Conservation (phyloP, 92 coral and sea anemone species). For the Phenganax stokvisi region DNA sequence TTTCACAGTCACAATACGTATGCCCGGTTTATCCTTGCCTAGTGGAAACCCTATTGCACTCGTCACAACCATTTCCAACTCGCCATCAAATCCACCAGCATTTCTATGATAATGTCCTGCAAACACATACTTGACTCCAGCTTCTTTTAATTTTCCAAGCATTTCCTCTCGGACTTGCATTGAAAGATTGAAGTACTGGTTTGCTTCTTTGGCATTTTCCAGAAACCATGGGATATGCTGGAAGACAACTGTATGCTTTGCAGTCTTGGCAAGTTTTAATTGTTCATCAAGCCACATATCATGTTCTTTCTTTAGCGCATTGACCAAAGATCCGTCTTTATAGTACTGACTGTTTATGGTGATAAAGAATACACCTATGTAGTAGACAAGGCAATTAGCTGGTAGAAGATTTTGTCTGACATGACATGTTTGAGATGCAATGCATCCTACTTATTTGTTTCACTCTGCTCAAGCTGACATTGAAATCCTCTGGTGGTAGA, state of each 20-base stretch:
- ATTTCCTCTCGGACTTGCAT: slow-evolving; percentile 52
- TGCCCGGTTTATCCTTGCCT: slow-evolving; percentile 77
- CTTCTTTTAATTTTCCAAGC: slow-evolving; percentile 65
- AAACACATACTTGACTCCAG: slow-evolving; percentile 84
- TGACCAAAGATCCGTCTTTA: slow-evolving; percentile 73
- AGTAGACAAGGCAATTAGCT: no score
- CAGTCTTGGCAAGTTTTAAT: slow-evolving; percentile 61
- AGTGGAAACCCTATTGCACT: slow-evolving; percentile 96
- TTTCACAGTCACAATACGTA: slow-evolving; percentile 75
- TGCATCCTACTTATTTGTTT: not conserved
- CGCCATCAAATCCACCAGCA: slow-evolving; percentile 92
- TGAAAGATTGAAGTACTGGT: slow-evolving; percentile 70
- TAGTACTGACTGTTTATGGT: slow-evolving; percentile 89
- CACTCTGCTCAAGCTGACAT: not conserved
- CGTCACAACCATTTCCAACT: slow-evolving; percentile 85
- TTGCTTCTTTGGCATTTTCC: slow-evolving; percentile 56
- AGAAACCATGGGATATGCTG: slow-evolving; percentile 98
- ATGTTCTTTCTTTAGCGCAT: slow-evolving; percentile 59
- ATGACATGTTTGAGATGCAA: not conserved
- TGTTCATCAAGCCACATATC: slow-evolving; percentile 82
- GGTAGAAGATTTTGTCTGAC: no score
- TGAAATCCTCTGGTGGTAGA: not conserved
- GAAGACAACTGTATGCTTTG: slow-evolving; percentile 81
- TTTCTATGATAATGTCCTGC: slow-evolving; percentile 98
- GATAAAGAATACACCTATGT: slow-evolving; percentile 85